Evolutionary conservation across 2,797 vertebrate genomes (phyloP).

Genomic region (Phaenicophaeus curvirostris): DNA sequence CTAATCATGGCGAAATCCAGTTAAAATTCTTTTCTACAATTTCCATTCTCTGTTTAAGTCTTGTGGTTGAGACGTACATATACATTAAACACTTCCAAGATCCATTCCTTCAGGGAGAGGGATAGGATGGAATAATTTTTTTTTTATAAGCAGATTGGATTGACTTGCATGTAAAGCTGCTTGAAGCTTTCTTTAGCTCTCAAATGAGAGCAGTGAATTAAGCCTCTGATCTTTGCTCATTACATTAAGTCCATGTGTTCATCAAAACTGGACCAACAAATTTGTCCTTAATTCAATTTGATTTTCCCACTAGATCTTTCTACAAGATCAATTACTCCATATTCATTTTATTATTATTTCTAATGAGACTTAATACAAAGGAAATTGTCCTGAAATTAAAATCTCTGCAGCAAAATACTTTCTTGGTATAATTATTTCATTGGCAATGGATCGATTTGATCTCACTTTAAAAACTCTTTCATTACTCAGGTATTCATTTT

Average conservation of each 20-base stretch:
- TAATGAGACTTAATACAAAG: background rate
- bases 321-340: background rate
- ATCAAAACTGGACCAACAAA: background rate
- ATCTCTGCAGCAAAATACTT: background rate
- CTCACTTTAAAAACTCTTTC: background rate
- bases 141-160: background rate
- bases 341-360: slow-evolving; percentile 14
- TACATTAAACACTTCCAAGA: background rate
- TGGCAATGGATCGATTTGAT: background rate
- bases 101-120: background rate
- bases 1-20: background rate
- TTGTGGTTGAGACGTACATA: background rate
- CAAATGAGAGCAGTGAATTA: background rate
- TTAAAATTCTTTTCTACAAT: background rate
- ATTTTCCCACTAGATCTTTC: background rate
- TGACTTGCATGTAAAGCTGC: background rate
- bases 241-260: background rate
- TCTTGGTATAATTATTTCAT: background rate
- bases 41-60: background rate
- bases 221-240: slow-evolving; percentile 25
- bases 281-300: slow-evolving; percentile 15
- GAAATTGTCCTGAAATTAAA: background rate
- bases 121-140: background rate
- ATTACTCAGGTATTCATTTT: background rate
- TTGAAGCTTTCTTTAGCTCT: slow-evolving; percentile 14